Evolutionary conservation across 1,140 invertebrate genomes (phyloP).

Genomic region (Bombus sylvicola): DNA sequence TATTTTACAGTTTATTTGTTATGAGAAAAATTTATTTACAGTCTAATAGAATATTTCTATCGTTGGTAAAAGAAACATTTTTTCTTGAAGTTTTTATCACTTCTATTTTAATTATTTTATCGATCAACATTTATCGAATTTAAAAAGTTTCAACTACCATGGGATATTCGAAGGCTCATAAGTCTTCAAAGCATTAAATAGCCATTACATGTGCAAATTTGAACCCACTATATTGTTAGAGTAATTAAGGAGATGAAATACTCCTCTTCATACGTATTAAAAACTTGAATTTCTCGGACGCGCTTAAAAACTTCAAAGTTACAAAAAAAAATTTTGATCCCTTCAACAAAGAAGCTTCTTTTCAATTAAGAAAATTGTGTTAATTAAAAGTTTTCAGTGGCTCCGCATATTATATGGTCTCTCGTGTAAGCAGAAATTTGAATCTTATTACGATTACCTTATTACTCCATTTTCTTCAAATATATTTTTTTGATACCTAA

Average conservation of each 20-base stretch:
- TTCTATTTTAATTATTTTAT: neutral
- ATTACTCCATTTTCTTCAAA: no score
- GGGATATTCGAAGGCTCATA: neutral
- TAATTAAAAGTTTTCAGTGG: neutral
- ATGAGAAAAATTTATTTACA: neutral
- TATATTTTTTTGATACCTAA: no score
- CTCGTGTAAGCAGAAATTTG: neutral
- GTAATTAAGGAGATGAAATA: slow-evolving; percentile 19
- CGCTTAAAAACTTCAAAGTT: neutral
- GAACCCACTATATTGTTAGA: neutral
- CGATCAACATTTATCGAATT: neutral
- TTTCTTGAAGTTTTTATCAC: neutral
- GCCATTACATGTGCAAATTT: slow-evolving; percentile 27
- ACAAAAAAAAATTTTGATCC: neutral
- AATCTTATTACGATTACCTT: neutral
- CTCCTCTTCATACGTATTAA: neutral
- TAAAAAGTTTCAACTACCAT: neutral
- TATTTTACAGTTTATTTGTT: neutral
- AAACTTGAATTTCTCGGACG: slow-evolving; percentile 1
- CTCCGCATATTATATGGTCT: no score
- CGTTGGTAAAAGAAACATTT: no score
- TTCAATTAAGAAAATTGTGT: neutral
- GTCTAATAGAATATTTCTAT: no score
- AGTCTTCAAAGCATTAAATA: slow-evolving; percentile 11
- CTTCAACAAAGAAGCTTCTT: neutral